These are phyloP conservation scores for Aporophyla lueneburgensis DNA, from an alignment of 2,888 invertebrate genomes.

Conservation along the genomic window DNA sequence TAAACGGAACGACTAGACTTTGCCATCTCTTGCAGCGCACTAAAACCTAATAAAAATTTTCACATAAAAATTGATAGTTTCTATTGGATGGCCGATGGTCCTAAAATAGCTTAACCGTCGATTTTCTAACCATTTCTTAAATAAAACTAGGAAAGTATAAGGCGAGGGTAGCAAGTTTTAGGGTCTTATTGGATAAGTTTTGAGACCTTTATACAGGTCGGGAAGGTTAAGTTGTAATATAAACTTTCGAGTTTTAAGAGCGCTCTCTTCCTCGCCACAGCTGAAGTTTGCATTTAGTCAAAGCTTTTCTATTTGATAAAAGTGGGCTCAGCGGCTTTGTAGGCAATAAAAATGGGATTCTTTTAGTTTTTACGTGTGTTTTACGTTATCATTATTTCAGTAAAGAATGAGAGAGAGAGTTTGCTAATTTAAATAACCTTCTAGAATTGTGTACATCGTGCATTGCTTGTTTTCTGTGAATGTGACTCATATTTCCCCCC, in stretches of 20 bases:
- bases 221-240: constrained; percentile 85
- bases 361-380: constrained; percentile 29
- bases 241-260: constrained; percentile 81
- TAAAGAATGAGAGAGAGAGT: constrained; percentile 2
- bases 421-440: constrained; percentile 3
- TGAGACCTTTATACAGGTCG: constrained; percentile 79
- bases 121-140: constrained; percentile 71
- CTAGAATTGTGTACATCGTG: not conserved
- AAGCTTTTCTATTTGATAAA: constrained; percentile 63
- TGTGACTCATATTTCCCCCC: not conserved
- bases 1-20: constrained; percentile 31
- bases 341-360: constrained; percentile 39
- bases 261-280: constrained; percentile 70
- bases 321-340: constrained; percentile 41
- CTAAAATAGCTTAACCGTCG: constrained; percentile 56
- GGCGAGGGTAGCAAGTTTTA: constrained; percentile 71
- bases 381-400: constrained; percentile 8
- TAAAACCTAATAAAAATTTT: constrained; percentile 52
- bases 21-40: constrained; percentile 11
- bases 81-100: constrained; percentile 37
- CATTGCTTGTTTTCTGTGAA: not conserved
- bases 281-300: constrained; percentile 68
- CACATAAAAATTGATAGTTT: constrained; percentile 61
- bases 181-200: constrained; percentile 87
- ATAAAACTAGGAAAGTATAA: constrained; percentile 73